Percentiles rank a stretch among this genome's conserved stretches.
Evolutionary conservation across 2,797 vertebrate genomes (phyloP).

Genomic region (Scolopax rusticola): DNA sequence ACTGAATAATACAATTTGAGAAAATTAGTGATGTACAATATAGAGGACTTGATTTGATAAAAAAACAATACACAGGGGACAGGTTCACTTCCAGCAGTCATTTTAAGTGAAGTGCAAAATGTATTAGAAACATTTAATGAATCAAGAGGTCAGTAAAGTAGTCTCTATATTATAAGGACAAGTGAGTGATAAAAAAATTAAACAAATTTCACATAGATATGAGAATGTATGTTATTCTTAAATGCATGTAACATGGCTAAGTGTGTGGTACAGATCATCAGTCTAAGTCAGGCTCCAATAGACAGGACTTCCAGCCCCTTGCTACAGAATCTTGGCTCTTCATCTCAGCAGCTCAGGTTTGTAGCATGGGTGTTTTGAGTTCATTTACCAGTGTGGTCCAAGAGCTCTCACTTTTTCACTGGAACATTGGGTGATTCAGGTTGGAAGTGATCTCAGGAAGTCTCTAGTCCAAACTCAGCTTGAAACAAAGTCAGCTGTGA

Average conservation of each 20-base stretch:
- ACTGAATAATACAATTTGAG: not conserved
- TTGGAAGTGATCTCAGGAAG: not conserved
- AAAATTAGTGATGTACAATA: not conserved
- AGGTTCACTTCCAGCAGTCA: not conserved
- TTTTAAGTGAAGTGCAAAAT: not conserved
- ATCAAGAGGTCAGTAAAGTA: not conserved
- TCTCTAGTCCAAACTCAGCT: not conserved
- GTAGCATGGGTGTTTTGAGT: not conserved
- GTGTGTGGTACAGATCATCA: not conserved
- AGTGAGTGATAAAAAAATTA: not conserved
- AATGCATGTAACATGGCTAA: not conserved
- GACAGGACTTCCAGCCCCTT: not conserved
- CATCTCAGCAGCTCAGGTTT: not conserved
- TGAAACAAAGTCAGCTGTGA: not conserved
- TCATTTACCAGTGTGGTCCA: not conserved
- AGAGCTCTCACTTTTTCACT: not conserved
- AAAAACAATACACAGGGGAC: not conserved
- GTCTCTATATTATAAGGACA: not conserved
- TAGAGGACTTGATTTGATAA: not conserved
- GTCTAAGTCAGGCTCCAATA: not conserved
- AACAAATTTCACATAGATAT: not conserved
- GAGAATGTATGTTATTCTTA: not conserved
- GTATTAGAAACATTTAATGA: not conserved
- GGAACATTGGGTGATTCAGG: not conserved
- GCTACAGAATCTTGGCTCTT: not conserved